Evolutionary conservation across 1,140 invertebrate species (phyloP).

Genomic region (Drosophila nebulosa): DNA sequence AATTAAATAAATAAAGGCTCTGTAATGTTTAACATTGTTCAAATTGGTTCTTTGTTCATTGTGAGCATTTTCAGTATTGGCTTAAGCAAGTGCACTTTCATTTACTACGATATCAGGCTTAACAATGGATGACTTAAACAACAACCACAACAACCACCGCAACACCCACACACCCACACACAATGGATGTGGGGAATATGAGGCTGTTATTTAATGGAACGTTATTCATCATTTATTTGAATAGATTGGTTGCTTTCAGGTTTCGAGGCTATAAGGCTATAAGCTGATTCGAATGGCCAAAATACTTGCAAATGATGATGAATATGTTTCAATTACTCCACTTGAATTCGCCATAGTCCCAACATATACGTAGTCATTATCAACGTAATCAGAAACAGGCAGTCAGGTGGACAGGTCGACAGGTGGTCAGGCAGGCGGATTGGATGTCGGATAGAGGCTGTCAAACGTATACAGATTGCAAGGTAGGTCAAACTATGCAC

Average conservation of each 20-base stretch:
- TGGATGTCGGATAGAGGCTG: too few species aligned
- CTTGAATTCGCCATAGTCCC: slow-evolving; percentile 26
- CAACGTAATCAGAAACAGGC: neutral
- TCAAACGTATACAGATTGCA: neutral
- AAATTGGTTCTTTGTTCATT: neutral
- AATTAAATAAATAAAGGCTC: too few species aligned
- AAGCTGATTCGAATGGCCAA: slow-evolving; percentile 51
- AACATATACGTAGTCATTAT: neutral
- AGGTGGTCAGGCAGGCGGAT: neutral
- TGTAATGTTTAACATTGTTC: too few species aligned
- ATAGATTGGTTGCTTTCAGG: slow-evolving; percentile 30
- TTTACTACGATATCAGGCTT: neutral
- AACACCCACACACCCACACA: neutral
- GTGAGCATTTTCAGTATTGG: too few species aligned
- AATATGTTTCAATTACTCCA: slow-evolving; percentile 62
- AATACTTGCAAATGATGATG: slow-evolving; percentile 59
- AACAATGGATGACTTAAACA: too few species aligned
- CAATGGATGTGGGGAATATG: neutral
- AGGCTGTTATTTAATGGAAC: slow-evolving; percentile 35
- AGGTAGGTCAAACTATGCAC: neutral
- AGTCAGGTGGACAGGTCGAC: neutral
- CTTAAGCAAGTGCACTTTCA: neutral
- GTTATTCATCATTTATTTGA: slow-evolving; percentile 57
- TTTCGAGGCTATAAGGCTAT: slow-evolving; percentile 12
- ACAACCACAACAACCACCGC: too few species aligned